A percentile compares a stretch with the other conserved stretches of the same genome.
These are phyloP conservation scores for Ethmia dodecea DNA, from an alignment of 2,888 invertebrate species.

Conservation along the genomic window DNA sequence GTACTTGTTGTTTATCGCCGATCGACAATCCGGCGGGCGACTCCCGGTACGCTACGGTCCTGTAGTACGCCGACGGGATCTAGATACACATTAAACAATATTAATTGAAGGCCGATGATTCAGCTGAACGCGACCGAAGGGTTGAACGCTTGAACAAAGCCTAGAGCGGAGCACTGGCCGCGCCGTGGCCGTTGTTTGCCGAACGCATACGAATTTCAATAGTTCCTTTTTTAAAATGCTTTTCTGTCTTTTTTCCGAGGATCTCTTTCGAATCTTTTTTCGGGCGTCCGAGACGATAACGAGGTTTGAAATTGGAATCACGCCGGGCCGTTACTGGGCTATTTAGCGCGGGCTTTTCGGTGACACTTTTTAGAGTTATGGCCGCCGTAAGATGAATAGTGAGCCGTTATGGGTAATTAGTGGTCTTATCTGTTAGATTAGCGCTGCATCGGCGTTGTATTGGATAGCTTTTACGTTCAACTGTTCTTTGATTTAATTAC, in stretches of 20 bases:
- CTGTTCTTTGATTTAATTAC: constrained; percentile 3
- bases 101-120: constrained; percentile 67
- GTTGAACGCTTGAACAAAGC: constrained; percentile 61
- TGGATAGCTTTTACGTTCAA: constrained; percentile 7
- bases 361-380: constrained; percentile 48
- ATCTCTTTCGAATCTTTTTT: constrained; percentile 36
- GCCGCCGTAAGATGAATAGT: constrained; percentile 43
- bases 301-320: constrained; percentile 69
- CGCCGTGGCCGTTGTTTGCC: constrained; percentile 24
- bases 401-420: constrained; percentile 49
- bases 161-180: constrained; percentile 24
- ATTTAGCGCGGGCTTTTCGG: constrained; percentile 49
- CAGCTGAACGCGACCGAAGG: constrained; percentile 49
- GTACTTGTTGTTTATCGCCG: constrained; percentile 38
- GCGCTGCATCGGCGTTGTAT: constrained; percentile 31
- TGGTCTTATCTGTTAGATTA: constrained; percentile 49
- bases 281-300: constrained; percentile 39
- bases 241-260: constrained; percentile 29
- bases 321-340: constrained; percentile 49
- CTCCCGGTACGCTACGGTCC: constrained; percentile 54
- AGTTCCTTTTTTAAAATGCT: constrained; percentile 40
- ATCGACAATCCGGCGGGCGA: constrained; percentile 50
- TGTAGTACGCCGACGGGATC: constrained; percentile 58
- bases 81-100: constrained; percentile 66
- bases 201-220: constrained; percentile 37